Conservation (phyloP, 2,113 vertebrate species). For the Oryctolagus cuniculus region DNA sequence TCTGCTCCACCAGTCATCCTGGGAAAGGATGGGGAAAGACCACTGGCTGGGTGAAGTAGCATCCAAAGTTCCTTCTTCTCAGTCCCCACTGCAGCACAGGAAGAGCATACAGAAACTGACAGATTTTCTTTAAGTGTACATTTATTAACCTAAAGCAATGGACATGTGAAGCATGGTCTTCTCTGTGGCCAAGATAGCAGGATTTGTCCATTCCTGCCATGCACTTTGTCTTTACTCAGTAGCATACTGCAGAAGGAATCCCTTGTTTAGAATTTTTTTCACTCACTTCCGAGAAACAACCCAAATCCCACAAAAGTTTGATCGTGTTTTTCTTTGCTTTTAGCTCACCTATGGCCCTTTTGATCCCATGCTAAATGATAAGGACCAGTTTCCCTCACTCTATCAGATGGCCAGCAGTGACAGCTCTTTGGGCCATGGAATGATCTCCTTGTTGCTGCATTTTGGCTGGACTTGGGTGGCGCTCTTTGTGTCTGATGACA, state of each 20-base stretch:
- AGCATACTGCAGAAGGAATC: too few species aligned
- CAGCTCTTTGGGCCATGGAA: neutral
- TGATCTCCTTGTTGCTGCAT: conserved; percentile 49
- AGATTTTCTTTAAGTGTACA: neutral
- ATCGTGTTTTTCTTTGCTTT: neutral
- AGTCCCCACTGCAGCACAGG: neutral
- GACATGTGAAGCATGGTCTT: neutral
- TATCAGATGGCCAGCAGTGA: conserved; percentile 54
- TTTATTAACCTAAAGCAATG: neutral
- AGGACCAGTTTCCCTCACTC: conserved; percentile 59
- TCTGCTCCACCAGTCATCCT: too few species aligned
- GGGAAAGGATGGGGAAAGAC: neutral
- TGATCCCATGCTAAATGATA: conserved; percentile 12
- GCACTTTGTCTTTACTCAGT: neutral
- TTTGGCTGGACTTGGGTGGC: conserved; percentile 64
- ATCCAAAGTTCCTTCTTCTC: too few species aligned
- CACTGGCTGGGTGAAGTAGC: too few species aligned
- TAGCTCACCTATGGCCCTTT: neutral
- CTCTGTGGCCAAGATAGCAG: neutral
- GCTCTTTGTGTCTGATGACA: conserved; percentile 34
- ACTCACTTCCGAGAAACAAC: neutral
- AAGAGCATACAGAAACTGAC: too few species aligned
- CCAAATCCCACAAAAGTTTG: too few species aligned
- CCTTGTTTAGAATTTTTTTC: too few species aligned
- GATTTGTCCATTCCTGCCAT: too few species aligned